phyloP scores from a whole-genome alignment of 2,888 invertebrate species.

The Cyaniris semiargus region DNA sequence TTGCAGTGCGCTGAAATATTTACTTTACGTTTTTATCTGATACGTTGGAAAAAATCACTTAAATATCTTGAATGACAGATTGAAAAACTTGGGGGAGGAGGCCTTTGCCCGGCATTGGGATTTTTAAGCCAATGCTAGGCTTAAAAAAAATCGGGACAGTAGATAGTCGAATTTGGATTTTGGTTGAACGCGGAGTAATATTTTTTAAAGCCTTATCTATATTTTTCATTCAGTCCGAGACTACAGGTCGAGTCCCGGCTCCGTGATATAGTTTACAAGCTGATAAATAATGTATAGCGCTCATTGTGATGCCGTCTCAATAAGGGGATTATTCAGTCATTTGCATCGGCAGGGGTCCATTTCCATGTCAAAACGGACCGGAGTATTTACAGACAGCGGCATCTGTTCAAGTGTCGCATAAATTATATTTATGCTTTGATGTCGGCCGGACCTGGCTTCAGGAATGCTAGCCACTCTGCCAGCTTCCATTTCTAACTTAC shows the following conservation, averaged over 20 bases:
- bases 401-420: constrained; percentile 41
- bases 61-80: no score
- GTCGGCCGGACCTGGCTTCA: constrained; percentile 10
- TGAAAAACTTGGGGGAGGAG: no score
- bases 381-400: constrained; percentile 39
- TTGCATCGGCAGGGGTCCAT: constrained; percentile 64
- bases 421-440: constrained; percentile 36
- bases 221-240: not conserved
- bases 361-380: constrained; percentile 63
- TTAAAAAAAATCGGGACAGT: no score
- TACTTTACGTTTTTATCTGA: no score
- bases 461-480: not conserved
- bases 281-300: constrained; percentile 28
- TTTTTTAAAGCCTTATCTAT: not conserved
- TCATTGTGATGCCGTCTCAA: constrained; percentile 64
- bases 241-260: not conserved
- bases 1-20: no score
- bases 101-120: no score
- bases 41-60: no score
- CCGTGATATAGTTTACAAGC: constrained; percentile 30
- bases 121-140: no score
- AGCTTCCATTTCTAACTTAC: not conserved
- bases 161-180: no score
- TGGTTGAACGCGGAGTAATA: no score
- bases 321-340: constrained; percentile 69